Percentiles rank a stretch among this genome's conserved stretches.
Conservation (phyloP, 2,113 vertebrate genomes). For the Rhinoptilus africanus region DNA sequence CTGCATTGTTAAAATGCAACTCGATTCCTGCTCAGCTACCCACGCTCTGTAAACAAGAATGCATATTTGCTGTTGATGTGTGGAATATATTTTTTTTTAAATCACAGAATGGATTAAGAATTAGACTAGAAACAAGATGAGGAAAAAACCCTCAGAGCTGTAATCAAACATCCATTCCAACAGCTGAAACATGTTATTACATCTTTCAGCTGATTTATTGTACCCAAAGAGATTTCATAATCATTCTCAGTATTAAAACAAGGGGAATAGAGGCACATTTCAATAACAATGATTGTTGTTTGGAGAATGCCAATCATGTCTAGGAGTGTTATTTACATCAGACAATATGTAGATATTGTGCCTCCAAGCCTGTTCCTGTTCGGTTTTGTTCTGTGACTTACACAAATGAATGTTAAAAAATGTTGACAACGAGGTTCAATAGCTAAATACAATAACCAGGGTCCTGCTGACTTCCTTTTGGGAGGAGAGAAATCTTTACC, state of each 20-base stretch:
- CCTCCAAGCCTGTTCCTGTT: slow-evolving; percentile 72
- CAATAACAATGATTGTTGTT: slow-evolving; percentile 86
- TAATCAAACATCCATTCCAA: slow-evolving; percentile 75
- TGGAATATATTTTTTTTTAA: slow-evolving; percentile 30
- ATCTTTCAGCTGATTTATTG: slow-evolving; percentile 76
- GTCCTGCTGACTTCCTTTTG: slow-evolving; percentile 34
- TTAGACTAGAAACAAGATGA: slow-evolving; percentile 66
- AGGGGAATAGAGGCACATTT: slow-evolving; percentile 84
- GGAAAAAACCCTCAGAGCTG: slow-evolving; percentile 66
- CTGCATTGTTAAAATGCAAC: slow-evolving; percentile 36
- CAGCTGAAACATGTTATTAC: slow-evolving; percentile 71
- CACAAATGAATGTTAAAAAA: slow-evolving; percentile 75
- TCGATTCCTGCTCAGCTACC: not conserved
- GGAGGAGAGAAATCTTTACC: slow-evolving; percentile 20
- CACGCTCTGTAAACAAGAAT: slow-evolving; percentile 51
- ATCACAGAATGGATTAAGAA: slow-evolving; percentile 61
- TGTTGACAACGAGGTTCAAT: slow-evolving; percentile 63
- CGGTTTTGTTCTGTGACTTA: slow-evolving; percentile 73
- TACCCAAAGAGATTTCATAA: slow-evolving; percentile 79
- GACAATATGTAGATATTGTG: slow-evolving; percentile 81
- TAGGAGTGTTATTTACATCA: slow-evolving; percentile 68
- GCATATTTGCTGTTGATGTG: slow-evolving; percentile 34
- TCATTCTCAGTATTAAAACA: slow-evolving; percentile 78
- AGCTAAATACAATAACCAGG: slow-evolving; percentile 53
- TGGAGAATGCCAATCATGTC: slow-evolving; percentile 78